Conservation (phyloP, 2,797 vertebrate species). For the Trachurus trachurus region DNA sequence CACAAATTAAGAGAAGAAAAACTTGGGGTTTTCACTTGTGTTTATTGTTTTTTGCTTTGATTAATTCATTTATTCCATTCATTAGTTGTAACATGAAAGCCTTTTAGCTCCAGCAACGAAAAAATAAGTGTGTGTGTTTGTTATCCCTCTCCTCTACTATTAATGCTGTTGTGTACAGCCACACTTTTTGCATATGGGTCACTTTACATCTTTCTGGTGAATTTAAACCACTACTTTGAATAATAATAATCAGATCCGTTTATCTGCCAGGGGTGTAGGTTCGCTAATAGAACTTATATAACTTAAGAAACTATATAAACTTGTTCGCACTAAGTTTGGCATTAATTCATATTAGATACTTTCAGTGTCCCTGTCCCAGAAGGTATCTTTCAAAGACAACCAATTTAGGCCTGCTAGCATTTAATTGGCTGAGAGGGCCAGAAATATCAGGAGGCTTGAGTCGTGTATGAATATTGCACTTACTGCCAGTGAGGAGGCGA, state of each 20-base stretch:
- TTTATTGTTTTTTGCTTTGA: slow-evolving; percentile 28
- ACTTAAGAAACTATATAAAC: no score
- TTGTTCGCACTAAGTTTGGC: no score
- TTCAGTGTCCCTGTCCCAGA: no score
- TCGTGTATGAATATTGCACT: no score
- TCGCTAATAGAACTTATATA: no score
- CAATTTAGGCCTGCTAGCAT: no score
- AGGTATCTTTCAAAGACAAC: no score
- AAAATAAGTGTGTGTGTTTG: not conserved
- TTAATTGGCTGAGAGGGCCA: no score
- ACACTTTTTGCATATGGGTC: slow-evolving; percentile 36
- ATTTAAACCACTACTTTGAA: slow-evolving; percentile 27
- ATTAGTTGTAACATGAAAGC: slow-evolving; percentile 62
- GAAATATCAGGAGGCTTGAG: no score
- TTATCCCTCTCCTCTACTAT: not conserved
- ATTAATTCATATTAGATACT: no score
- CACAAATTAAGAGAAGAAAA: slow-evolving; percentile 18
- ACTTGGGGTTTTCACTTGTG: slow-evolving; percentile 12
- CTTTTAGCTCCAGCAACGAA: slow-evolving; percentile 40
- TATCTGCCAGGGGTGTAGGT: not conserved
- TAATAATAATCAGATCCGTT: slow-evolving; percentile 26
- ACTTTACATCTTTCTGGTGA: slow-evolving; percentile 30
- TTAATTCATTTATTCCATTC: slow-evolving; percentile 50
- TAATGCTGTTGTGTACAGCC: slow-evolving; percentile 6
- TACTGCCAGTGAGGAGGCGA: no score